phyloP scores from a whole-genome alignment of 2,113 vertebrate species.

The Morphnarchus princeps region DNA sequence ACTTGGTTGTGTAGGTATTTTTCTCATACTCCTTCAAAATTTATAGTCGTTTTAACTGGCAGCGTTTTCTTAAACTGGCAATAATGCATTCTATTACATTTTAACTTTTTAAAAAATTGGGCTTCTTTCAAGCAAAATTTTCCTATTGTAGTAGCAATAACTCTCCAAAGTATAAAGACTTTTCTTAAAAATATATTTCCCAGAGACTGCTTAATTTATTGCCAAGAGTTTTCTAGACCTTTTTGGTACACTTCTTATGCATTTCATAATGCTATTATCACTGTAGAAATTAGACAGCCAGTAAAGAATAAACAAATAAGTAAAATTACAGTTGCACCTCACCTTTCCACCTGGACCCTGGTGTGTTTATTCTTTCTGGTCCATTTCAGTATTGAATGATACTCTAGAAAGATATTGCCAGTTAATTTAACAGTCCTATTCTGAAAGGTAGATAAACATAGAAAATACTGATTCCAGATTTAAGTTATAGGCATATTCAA shows the following conservation, averaged over 20 bases:
- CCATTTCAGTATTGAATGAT: background rate
- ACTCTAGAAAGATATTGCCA: background rate
- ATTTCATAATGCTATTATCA: background rate
- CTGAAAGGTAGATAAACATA: background rate
- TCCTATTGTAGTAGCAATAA: background rate
- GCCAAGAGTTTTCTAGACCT: background rate
- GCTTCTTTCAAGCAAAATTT: background rate
- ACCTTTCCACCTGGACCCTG: background rate
- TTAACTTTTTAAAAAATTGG: background rate
- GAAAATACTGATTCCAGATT: background rate
- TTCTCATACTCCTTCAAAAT: background rate
- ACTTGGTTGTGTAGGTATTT: constrained; percentile 93
- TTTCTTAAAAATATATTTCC: background rate
- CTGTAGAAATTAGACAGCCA: background rate
- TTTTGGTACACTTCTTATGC: background rate
- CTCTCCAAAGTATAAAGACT: background rate
- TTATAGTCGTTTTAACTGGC: background rate
- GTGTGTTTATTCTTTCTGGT: background rate
- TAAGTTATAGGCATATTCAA: background rate
- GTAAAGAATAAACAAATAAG: background rate
- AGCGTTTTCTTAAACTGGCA: background rate
- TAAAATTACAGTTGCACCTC: background rate
- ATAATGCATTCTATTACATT: background rate
- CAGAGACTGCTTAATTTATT: background rate
- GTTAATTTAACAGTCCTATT: background rate